A percentile compares a stretch with the other conserved stretches of the same genome.
phyloP scores from a whole-genome alignment of 2,888 invertebrate species.

The Plebejus anna region DNA sequence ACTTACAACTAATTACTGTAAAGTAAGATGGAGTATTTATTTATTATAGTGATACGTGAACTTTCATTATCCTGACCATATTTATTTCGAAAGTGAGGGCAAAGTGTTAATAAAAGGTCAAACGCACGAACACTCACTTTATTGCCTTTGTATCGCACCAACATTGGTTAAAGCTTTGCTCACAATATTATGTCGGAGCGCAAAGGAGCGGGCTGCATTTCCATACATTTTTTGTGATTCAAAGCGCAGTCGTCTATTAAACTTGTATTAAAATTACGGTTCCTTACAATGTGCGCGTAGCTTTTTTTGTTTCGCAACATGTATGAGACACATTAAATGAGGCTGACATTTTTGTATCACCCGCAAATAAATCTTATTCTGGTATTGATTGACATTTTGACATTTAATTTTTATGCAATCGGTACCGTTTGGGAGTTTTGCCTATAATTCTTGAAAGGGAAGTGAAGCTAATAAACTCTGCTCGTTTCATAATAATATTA shows the following conservation, averaged over 20 bases:
- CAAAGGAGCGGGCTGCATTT: neutral
- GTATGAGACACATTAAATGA: slow-evolving; percentile 13
- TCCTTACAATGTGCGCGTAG: neutral
- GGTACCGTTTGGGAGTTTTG: neutral
- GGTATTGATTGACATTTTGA: slow-evolving; percentile 11
- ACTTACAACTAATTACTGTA: neutral
- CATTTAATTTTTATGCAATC: slow-evolving; percentile 10
- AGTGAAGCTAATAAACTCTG: neutral
- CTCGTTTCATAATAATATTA: neutral
- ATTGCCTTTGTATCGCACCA: slow-evolving; percentile 6
- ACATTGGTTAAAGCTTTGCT: neutral
- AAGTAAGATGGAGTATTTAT: neutral
- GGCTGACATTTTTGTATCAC: slow-evolving; percentile 12
- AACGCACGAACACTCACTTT: slow-evolving; percentile 28
- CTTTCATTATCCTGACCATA: slow-evolving; percentile 38
- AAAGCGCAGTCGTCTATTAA: too few relatives aligned
- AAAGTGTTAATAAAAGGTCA: slow-evolving; percentile 36
- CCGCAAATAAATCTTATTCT: neutral
- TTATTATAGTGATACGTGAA: slow-evolving; percentile 34
- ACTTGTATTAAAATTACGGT: neutral
- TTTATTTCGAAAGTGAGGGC: slow-evolving; percentile 35
- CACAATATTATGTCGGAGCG: neutral
- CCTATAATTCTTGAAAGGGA: neutral
- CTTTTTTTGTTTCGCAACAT: slow-evolving; percentile 6
- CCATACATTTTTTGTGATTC: too few relatives aligned